phyloP scores from a whole-genome alignment of 92 coral and sea anemone genomes.

The Hydrozoanthus gracilis region DNA sequence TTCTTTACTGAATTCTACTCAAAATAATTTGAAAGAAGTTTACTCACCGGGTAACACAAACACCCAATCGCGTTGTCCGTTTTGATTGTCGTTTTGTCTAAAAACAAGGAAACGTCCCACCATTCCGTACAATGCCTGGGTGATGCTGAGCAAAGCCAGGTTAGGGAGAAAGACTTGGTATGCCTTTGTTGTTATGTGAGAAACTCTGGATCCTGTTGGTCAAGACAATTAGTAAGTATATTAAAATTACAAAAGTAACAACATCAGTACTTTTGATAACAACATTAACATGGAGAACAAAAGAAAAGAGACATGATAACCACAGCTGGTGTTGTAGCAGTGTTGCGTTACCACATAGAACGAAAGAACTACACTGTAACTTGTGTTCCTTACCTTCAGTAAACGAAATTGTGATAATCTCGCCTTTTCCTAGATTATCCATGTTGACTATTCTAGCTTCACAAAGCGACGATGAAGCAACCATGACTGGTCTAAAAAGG shows the following conservation, averaged over 20 bases:
- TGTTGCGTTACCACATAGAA: background rate
- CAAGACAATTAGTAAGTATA: background rate
- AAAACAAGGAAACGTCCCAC: conserved; percentile 24
- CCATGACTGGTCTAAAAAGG: conserved; percentile 7
- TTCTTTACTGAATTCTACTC: too few species aligned
- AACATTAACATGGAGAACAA: background rate
- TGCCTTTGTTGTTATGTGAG: background rate
- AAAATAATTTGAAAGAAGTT: background rate
- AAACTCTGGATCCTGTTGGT: background rate
- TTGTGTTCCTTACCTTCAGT: background rate
- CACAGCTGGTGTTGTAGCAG: too few species aligned
- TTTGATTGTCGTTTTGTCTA: background rate
- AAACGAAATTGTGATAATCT: conserved; percentile 7
- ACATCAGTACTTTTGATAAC: background rate
- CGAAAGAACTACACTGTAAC: background rate
- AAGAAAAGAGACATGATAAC: background rate
- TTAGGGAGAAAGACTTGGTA: conserved; percentile 20
- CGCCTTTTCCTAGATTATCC: conserved; percentile 12
- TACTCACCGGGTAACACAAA: conserved; percentile 31
- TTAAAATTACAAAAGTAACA: background rate
- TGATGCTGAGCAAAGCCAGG: background rate
- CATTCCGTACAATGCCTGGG: conserved; percentile 20
- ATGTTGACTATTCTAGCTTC: background rate
- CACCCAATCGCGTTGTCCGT: background rate
- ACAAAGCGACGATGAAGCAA: conserved; percentile 17